Percentiles rank a stretch among this genome's conserved stretches.
Evolutionary conservation across 2,888 invertebrate species (phyloP).

Genomic region (Aspidiotus destructor): DNA sequence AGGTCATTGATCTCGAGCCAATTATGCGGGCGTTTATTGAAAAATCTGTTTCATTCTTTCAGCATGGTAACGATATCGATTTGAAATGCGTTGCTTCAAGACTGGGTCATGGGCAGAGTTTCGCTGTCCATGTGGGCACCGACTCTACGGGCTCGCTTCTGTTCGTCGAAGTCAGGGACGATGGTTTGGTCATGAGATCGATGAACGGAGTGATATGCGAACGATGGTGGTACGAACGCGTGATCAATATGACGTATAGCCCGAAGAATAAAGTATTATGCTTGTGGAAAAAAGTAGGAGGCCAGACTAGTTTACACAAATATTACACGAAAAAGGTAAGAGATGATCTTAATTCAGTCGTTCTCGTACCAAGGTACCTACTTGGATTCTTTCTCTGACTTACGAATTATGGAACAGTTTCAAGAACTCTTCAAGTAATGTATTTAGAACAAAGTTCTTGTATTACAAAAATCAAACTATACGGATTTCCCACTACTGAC

Average conservation of each 20-base stretch:
- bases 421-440: too few species aligned
- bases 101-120: slow-evolving; percentile 89
- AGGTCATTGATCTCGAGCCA: background rate
- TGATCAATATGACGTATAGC: slow-evolving; percentile 99
- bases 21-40: background rate
- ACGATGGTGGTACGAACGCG: slow-evolving; percentile 97
- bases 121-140: slow-evolving; percentile 93
- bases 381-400: too few species aligned
- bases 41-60: slow-evolving; percentile 31
- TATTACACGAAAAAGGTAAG: slow-evolving; percentile 95
- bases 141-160: slow-evolving; percentile 81
- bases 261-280: slow-evolving; percentile 96
- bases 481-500: too few species aligned
- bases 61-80: slow-evolving; percentile 98
- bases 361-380: too few species aligned
- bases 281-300: slow-evolving; percentile 90
- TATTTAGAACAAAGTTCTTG: too few species aligned
- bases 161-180: slow-evolving; percentile 92
- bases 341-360: background rate
- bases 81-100: slow-evolving; percentile 91
- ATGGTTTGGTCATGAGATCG: slow-evolving; percentile 69
- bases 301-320: slow-evolving; percentile 91
- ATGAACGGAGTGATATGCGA: slow-evolving; percentile 78
- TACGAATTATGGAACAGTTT: too few species aligned
- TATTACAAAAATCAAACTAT: too few species aligned